Evolutionary conservation across 2,888 invertebrate genomes (phyloP), one percentile per base, ranked within the genome.

Genomic region (Priocnemis perturbator): DNA sequence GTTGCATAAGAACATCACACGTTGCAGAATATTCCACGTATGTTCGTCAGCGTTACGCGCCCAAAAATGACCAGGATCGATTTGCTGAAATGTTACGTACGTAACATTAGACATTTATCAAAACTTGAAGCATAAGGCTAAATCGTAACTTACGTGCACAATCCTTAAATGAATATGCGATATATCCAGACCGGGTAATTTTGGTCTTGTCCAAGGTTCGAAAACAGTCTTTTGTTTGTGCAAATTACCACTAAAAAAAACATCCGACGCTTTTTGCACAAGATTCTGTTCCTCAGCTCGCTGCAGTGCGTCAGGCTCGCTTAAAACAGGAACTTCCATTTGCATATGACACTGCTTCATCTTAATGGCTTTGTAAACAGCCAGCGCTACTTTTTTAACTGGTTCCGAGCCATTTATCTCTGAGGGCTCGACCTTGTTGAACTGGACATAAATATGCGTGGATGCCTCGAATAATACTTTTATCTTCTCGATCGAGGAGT

Each of bases 361-460:
- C 87, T 95, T 94, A 0, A 96, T 83, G 0, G 95, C 93, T 81
- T 94, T 93, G 87, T 95, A 96, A 0, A 96, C 93, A n/a, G 93
- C 92, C 20, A 92, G 88, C 4, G 90, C 90, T 0, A 83, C 74
- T 67, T 71, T 89, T 21, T 15, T 70, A 4, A 0, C 9, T 30
- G 9, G 47, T 55, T 21, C 57, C 5, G 14, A 52, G 48, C 64
- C 19, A 71, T 70, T 58, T 1, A 72, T 73, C 44, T 87, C 87
- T 0, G 73, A 67, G 23, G 86, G 78, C 14, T 86, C 85, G 3
- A 88, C 87, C 45, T 90, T 90, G 57, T 90, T 90, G 85, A 95
- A 95, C 5, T 93, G 92, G 2, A 95, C 89, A 84, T 92, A 95
- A 1, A 95, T 90, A 89, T 94, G 94, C 62, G 92, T 92, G 60